These are phyloP conservation scores for Macrostomum lignano DNA, from an alignment of 1,140 invertebrate species.

Conservation along the genomic window DNA sequence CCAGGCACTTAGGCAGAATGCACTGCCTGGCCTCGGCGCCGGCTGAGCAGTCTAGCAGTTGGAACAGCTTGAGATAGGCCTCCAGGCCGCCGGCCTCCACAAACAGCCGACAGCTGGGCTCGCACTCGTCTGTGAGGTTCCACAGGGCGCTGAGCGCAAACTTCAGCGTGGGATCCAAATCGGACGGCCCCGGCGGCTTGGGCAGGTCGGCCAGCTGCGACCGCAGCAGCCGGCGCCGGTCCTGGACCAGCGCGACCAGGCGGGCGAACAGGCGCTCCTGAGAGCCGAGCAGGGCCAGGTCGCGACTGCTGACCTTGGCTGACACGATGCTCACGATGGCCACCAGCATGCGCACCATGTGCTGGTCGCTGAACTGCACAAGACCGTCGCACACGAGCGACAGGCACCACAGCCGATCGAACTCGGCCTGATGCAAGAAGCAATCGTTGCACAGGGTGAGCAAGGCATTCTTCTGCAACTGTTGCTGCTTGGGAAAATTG, in stretches of 20 bases:
- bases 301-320: conserved; percentile 24
- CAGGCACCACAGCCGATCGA: conserved; percentile 44
- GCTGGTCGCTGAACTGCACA: conserved; percentile 40
- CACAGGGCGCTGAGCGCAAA: conserved; percentile 50
- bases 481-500: conserved; percentile 38
- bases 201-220: conserved; percentile 39
- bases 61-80: conserved; percentile 39
- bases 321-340: conserved; percentile 47
- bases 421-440: conserved; percentile 13
- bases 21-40: too few relatives aligned
- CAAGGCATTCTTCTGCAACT: conserved; percentile 46
- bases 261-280: neutral
- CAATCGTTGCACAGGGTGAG: conserved; percentile 44
- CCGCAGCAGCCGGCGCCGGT: neutral
- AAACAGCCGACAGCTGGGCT: conserved; percentile 42
- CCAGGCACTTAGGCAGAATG: conserved; percentile 1
- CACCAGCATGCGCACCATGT: conserved; percentile 50
- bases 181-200: conserved; percentile 31
- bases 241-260: neutral
- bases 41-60: too few relatives aligned
- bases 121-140: conserved; percentile 41
- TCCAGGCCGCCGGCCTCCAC: conserved; percentile 39
- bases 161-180: conserved; percentile 44
- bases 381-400: conserved; percentile 45
- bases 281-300: neutral